phyloP scores from a whole-genome alignment of 2,797 vertebrate genomes.

The Propithecus perrieri region DNA sequence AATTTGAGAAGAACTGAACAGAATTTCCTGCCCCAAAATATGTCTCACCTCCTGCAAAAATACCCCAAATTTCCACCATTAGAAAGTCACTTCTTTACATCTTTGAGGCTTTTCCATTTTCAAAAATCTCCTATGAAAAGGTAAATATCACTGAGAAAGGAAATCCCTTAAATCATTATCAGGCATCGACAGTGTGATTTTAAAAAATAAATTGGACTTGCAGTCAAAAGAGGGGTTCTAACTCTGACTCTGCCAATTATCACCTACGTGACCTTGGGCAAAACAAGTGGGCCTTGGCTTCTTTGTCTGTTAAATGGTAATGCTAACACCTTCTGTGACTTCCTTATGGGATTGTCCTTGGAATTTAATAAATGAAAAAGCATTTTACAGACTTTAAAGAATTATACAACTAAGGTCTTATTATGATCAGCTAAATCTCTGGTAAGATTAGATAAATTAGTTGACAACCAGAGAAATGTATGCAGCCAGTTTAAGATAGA shows the following conservation, averaged over 20 bases:
- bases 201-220: background rate
- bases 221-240: background rate
- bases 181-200: background rate
- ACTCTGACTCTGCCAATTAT: constrained; percentile 11
- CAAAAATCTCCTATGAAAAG: constrained; percentile 11
- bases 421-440: constrained; percentile 15
- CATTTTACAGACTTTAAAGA: constrained; percentile 2
- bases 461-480: constrained; percentile 37
- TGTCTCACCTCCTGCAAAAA: constrained; percentile 12
- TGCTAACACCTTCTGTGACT: background rate
- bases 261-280: background rate
- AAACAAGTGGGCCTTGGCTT: background rate
- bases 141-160: background rate
- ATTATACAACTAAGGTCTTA: constrained; percentile 8
- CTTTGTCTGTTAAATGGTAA: constrained; percentile 8
- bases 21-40: background rate
- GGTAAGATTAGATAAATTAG: constrained; percentile 25
- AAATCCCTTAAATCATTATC: constrained; percentile 9
- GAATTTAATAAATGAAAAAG: constrained; percentile 32
- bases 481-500: background rate
- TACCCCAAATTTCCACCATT: background rate
- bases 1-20: constrained; percentile 23
- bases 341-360: background rate
- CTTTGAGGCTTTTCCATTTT: constrained; percentile 22
- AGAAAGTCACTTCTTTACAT: constrained; percentile 43